Conservation (phyloP, 2,113 vertebrate genomes). For the Pollachius pollachius region DNA sequence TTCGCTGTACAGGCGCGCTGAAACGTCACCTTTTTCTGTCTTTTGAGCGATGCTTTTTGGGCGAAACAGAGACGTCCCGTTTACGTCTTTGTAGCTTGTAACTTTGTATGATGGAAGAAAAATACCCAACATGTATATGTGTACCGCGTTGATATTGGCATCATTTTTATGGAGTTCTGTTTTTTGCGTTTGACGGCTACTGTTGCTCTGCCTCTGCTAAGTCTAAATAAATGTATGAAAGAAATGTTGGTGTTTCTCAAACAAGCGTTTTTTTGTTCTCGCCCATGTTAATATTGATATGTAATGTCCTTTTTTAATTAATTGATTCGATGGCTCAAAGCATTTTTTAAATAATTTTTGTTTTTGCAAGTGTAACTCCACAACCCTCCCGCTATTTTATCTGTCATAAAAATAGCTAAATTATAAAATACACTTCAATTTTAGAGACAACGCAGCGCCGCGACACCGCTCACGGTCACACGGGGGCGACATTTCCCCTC, state of each 20-base stretch:
- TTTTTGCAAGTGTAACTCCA: too few relatives aligned
- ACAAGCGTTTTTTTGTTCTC: neutral
- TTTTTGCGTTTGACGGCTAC: slow-evolving; percentile 60
- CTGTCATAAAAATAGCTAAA: too few relatives aligned
- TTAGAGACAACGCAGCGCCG: neutral
- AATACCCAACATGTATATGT: slow-evolving; percentile 34
- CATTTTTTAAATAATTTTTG: too few relatives aligned
- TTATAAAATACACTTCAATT: too few relatives aligned
- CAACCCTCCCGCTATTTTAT: too few relatives aligned
- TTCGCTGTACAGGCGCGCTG: slow-evolving; percentile 46
- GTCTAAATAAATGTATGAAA: slow-evolving; percentile 71
- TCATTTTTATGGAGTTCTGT: slow-evolving; percentile 64
- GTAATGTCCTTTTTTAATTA: neutral
- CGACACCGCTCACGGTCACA: slow-evolving; percentile 3
- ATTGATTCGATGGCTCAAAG: too few relatives aligned
- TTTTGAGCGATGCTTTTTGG: slow-evolving; percentile 52
- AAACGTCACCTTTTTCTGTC: slow-evolving; percentile 45
- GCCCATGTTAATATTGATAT: neutral
- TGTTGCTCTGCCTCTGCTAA: slow-evolving; percentile 68
- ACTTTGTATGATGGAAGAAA: slow-evolving; percentile 59
- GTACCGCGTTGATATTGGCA: slow-evolving; percentile 67
- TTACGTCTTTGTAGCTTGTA: slow-evolving; percentile 72
- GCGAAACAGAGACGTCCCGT: slow-evolving; percentile 39
- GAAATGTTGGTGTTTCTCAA: slow-evolving; percentile 22
- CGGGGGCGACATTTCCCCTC: slow-evolving; percentile 37